phyloP scores from a whole-genome alignment of 2,888 invertebrate genomes.

The Agrotis segetum region DNA sequence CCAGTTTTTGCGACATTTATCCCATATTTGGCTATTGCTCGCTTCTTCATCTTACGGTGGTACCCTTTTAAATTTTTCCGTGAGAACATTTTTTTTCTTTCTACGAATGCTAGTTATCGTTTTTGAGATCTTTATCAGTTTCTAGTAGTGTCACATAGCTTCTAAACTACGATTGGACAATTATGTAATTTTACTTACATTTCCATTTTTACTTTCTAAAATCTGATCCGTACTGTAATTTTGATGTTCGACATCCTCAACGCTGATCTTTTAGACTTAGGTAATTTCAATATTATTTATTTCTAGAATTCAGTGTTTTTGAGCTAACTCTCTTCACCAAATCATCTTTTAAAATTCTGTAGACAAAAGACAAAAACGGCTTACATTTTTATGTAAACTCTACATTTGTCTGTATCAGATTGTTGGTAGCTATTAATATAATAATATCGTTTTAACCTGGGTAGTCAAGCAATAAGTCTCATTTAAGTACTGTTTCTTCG shows the following conservation, averaged over 20 bases:
- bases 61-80: conserved; percentile 26
- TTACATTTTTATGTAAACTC: not conserved
- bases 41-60: conserved; percentile 28
- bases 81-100: conserved; percentile 34
- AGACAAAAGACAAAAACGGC: not conserved
- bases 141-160: not conserved
- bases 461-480: too few species aligned
- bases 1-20: conserved; percentile 50
- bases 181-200: too few species aligned
- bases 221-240: not conserved
- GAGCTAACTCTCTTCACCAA: not conserved
- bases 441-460: too few species aligned
- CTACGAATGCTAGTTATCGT: not conserved
- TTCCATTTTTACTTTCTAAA: not conserved
- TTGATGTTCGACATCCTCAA: not conserved
- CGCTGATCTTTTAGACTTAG: not conserved
- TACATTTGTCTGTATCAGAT: too few species aligned
- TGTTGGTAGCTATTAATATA: too few species aligned
- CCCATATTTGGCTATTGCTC: conserved; percentile 49
- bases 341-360: not conserved
- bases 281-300: not conserved
- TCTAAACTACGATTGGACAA: not conserved
- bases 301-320: not conserved
- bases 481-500: not conserved
- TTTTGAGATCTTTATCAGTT: not conserved